Base-by-base conservation (phyloP, 2,797 vertebrate genomes). In the Sciaenops ocellatus region DNA sequence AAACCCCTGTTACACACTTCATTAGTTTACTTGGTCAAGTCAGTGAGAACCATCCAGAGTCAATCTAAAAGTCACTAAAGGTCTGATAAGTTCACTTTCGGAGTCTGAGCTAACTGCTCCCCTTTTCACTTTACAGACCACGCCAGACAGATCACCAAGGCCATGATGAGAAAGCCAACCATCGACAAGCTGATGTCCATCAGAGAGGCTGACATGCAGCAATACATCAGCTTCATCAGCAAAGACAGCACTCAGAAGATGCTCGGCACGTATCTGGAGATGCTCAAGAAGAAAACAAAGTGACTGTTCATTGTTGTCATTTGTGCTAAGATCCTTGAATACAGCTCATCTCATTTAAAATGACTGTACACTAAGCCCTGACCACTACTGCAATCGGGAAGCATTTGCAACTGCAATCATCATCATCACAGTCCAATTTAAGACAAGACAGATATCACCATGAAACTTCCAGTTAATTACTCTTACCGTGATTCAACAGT, bases 221-320 rank as follows among this genome's bases (percentile, higher is more conserved):
- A 96, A 88, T 97, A 98, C 12, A 80, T 97, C 80, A 93, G 26
- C 82, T 98, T 99, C 69, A 17, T 96, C 85, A 96, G 96, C 24
- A 97, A 94, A 86, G 98, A 98, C 67, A 96, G 97, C 55, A 97
- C 98, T 88, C 98, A 99, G 94, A 98, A 96, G 87, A 96, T 96
- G 0, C 94, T 98, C 2, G 90, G 89, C 38, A 42, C 73, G 74
- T 98, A 98, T 81, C 89, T 98, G 89, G 95, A 96, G 73, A 96
- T 93, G 93, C 95, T 99, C 54, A 97, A 93, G 85, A 95, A 94
- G 84, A 97, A 72, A 34, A 44, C 26, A 5, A 30, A 26, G 26
- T 46, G 17, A 56, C 15, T 56, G 7, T 18, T 52, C 4, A 51
- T 24, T 56, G 28, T 41, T 16, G 12, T 52, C 16, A 17, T 1